Conservation (phyloP, 2,888 invertebrate species). For the Abscondita cerata region DNA sequence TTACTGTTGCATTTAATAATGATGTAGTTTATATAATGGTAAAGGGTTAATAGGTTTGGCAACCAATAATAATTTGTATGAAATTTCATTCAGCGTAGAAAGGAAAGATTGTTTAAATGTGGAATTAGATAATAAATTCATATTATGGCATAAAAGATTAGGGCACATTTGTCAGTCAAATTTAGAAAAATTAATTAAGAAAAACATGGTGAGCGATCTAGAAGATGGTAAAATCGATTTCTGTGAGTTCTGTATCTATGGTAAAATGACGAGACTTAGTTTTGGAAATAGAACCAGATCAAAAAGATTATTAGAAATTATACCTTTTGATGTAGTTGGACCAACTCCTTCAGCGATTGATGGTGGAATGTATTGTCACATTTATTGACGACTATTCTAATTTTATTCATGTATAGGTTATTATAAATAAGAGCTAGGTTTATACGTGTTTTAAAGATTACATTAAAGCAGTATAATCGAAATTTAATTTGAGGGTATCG, state of each 20-base stretch:
- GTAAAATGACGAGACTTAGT: not conserved
- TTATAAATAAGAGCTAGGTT: not conserved
- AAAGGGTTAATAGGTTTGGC: not conserved
- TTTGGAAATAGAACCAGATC: not conserved
- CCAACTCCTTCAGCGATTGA: not conserved
- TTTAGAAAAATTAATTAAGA: not conserved
- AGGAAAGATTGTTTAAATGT: not conserved
- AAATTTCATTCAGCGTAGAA: not conserved
- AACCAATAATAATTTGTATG: not conserved
- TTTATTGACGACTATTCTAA: not conserved
- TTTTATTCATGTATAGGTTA: not conserved
- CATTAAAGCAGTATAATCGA: not conserved
- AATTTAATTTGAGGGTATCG: not conserved
- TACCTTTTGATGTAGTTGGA: not conserved
- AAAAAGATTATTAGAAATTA: not conserved
- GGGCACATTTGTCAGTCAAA: not conserved
- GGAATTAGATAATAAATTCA: not conserved
- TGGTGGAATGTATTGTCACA: not conserved
- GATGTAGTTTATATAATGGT: not conserved
- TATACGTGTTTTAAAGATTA: not conserved
- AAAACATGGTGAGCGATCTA: not conserved
- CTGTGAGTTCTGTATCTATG: not conserved
- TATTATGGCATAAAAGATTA: not conserved
- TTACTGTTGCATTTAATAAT: not conserved
- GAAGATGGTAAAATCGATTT: not conserved